These are phyloP conservation scores for Dryococelus australis DNA, from an alignment of 2,888 invertebrate genomes.

Conservation along the genomic window DNA sequence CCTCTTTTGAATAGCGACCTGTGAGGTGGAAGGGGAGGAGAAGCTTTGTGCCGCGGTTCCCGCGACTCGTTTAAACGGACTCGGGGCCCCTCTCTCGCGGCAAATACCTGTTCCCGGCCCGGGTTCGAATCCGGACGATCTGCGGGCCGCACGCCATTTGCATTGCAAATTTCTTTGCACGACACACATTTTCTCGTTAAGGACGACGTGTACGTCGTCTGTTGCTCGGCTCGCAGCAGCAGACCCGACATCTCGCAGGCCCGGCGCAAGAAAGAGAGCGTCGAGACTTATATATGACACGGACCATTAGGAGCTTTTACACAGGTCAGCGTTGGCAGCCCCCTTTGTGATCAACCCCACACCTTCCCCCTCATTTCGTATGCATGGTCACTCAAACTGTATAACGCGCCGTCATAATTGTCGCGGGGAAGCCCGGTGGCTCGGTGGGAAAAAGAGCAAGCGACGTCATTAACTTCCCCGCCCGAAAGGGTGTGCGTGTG, in stretches of 20 bases:
- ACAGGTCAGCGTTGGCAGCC: not conserved
- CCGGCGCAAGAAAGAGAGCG: not conserved
- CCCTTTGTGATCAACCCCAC: not conserved
- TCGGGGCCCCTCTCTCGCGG: not conserved
- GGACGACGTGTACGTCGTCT: not conserved
- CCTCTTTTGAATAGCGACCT: not conserved
- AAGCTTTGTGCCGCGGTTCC: not conserved
- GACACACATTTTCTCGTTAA: not conserved
- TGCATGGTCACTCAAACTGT: slow-evolving; percentile 16
- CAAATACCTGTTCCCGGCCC: not conserved
- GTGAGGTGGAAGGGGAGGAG: not conserved
- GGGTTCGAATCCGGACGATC: not conserved
- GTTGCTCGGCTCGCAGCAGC: no score
- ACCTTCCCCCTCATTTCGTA: not conserved
- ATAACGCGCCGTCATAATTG: slow-evolving; percentile 16
- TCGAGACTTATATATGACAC: not conserved
- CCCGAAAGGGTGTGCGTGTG: not conserved
- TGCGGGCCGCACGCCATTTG: not conserved
- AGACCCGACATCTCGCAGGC: not conserved
- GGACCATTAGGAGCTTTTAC: slow-evolving; percentile 5
- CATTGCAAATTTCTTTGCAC: slow-evolving; percentile 1
- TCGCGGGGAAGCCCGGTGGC: not conserved
- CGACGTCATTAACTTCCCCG: slow-evolving; percentile 4
- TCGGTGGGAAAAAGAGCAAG: slow-evolving; percentile 6
- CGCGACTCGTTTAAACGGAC: not conserved